Conservation (phyloP, 2,113 vertebrate species). For the Prunella fulvescens region DNA sequence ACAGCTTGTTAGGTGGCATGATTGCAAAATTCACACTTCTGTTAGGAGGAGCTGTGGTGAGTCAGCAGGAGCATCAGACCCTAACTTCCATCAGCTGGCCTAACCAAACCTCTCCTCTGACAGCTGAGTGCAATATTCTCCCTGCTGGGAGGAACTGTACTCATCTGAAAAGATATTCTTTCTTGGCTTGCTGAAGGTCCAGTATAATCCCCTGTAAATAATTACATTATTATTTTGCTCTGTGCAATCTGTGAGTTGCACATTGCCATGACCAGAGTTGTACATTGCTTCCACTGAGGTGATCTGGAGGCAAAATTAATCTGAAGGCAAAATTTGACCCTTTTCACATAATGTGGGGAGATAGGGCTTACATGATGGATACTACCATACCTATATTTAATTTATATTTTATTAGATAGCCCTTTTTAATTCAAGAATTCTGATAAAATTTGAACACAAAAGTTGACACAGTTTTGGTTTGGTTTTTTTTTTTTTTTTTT, state of each 20-base stretch:
- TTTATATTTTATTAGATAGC: background rate
- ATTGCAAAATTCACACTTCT: background rate
- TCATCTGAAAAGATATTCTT: background rate
- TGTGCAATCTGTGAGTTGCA: background rate
- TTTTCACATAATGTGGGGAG: background rate
- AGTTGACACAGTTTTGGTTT: background rate
- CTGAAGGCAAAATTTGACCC: background rate
- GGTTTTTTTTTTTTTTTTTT: background rate
- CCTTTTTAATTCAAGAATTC: background rate
- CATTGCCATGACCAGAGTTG: background rate
- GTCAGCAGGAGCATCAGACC: background rate
- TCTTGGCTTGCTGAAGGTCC: background rate
- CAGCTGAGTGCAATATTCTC: background rate
- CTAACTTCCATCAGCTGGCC: background rate
- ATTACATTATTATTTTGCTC: background rate
- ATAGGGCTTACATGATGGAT: background rate
- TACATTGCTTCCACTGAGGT: background rate
- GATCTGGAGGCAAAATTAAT: background rate
- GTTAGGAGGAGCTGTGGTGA: background rate
- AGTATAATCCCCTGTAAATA: background rate
- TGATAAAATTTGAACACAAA: background rate
- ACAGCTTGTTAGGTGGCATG: background rate
- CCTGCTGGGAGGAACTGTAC: background rate
- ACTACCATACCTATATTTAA: background rate
- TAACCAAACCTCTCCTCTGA: background rate